Base-by-base conservation (phyloP, 2,888 invertebrate genomes). In the Pedicia rivosa region DNA sequence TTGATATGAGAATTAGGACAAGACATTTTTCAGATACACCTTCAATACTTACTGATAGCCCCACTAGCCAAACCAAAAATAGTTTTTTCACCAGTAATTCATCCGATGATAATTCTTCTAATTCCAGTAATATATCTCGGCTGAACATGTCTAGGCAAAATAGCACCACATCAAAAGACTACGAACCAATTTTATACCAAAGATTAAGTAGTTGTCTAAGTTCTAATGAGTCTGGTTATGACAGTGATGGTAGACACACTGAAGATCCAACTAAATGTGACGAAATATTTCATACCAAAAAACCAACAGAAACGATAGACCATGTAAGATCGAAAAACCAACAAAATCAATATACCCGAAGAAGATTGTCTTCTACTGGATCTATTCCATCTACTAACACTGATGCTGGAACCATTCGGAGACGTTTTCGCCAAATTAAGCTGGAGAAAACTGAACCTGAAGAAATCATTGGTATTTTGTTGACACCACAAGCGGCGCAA, bases 141-240 rank as follows among this genome's bases (percentile, higher is more conserved):
- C 49, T 64, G 64, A 46, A 55, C 60, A 56, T 59, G 54, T 53
- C 59, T 53, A 47, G 69, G 57, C 57, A 62, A 48, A 70, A 71
- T 49, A 70, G 70, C 53, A 67, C 66, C 46, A 63, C 61, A 40
- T 64, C 62, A 45, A 69, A 69, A 58, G 63, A 62, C 47, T 72
- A 71, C 61, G 63, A 70, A 50, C 57, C 67, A 50, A 69, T 70
- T 60, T n/a, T 35, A 5, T 63, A 69, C 50, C 71, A 72, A 61
- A 67, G 73, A 47, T 61, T 73, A 49, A 73, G 71, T 55, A 78
- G 77, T 59, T 80, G 80, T 57, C 72, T 81, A 35, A 80, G 81
- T 58, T 82, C 81, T 31, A 82, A 81, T 56, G 82, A 83, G 60
- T 82, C 81, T 34, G 82, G 82, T 28, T 83, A 83, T 54, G 82